Evolutionary conservation across 1,140 invertebrate genomes (phyloP).

Genomic region (Drosophila persimilis): DNA sequence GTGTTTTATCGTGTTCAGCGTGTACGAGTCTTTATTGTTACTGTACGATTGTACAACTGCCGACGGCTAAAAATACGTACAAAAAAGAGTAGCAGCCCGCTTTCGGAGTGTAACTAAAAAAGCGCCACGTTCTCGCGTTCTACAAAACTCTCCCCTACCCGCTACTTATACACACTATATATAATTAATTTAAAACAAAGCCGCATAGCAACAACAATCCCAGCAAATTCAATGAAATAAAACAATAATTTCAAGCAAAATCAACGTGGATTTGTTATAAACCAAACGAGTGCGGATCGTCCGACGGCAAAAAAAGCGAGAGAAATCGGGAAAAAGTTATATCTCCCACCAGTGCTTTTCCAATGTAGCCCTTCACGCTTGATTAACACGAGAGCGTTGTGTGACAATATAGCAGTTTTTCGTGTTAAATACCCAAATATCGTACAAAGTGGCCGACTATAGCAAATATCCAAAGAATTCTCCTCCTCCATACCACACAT

Average conservation of each 20-base stretch:
- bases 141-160: constrained; percentile 30
- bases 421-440: constrained; percentile 59
- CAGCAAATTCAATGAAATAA: constrained; percentile 24
- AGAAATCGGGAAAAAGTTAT: constrained; percentile 19
- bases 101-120: constrained; percentile 39
- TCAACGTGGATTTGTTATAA: constrained; percentile 6
- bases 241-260: constrained; percentile 12
- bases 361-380: constrained; percentile 78
- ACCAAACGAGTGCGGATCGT: not conserved
- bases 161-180: constrained; percentile 52
- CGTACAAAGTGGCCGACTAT: constrained; percentile 35
- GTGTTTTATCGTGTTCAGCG: constrained; percentile 32
- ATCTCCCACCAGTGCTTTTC: constrained; percentile 50
- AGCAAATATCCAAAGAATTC: constrained; percentile 33
- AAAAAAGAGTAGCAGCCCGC: constrained; percentile 30
- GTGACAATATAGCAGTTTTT: constrained; percentile 72
- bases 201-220: constrained; percentile 38
- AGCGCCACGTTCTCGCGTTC: constrained; percentile 69
- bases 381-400: constrained; percentile 76
- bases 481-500: constrained; percentile 23
- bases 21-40: constrained; percentile 33
- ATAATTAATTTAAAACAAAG: constrained; percentile 41
- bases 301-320: not conserved
- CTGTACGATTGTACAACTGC: constrained; percentile 66
- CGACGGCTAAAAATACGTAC: constrained; percentile 63